Base-by-base conservation (phyloP, 2,113 vertebrate species). In the Eulemur rufifrons region DNA sequence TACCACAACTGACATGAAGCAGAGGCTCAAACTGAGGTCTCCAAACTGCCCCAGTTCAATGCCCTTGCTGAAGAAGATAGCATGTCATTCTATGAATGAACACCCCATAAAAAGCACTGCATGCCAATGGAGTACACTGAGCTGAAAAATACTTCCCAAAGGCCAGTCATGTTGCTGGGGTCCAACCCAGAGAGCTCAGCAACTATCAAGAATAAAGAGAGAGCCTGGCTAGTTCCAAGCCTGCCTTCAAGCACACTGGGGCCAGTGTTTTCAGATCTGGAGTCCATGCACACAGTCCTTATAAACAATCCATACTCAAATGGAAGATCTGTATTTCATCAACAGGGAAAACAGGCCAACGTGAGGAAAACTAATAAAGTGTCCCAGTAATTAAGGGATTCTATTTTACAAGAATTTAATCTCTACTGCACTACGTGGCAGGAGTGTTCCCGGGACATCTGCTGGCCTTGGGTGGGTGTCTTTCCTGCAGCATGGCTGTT, bases 321-420 rank as follows among this genome's bases (percentile, higher is more conserved):
- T 50, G 61, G n/a, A 89, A 95, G 21, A 73, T 74, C 47, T 80
- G 52, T 3, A 27, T 86, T 71, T 89, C 3, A 0, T 94, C 59
- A 73, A 29, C 29, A 81, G 32, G 25, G 27, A 80, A 95, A 93
- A 64, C 21, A 92, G 27, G 76, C 14, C 29, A 90, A 85, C 39
- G 54, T n/a, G 61, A 94, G 29, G 81, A 39, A 89, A 95, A 95
- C 27, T 42, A 61, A 20, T 78, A 69, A 88, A 92, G 20, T 52
- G 71, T 66, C 77, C 42, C 34, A 83, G 54, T 8, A 86, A 92
- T 91, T 37, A 96, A 89, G 42, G 66, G n/a, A 82, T 64, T 84
- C 12, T 82, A 52, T 47, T 94, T 90, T 88, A 76, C 1, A 83
- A 74, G 39, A 47, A 21, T 54, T 27, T 32, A 69, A 45, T 83